phyloP scores from a whole-genome alignment of 2,888 invertebrate genomes.

The Drosophila leonis region DNA sequence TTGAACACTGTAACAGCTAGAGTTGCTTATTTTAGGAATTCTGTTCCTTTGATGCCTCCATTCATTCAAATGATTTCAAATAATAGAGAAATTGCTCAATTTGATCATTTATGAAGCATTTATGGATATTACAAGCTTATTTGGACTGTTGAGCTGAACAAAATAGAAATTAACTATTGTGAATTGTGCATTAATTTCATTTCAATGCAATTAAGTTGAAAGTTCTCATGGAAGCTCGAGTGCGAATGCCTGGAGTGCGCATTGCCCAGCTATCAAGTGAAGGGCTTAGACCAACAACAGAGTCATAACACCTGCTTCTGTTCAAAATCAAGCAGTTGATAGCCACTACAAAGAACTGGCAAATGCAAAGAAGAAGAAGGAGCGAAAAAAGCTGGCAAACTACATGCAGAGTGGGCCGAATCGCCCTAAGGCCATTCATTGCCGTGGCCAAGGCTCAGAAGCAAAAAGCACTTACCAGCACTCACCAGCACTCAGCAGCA shows the following conservation, averaged over 20 bases:
- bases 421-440: slow-evolving; percentile 14
- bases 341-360: slow-evolving; percentile 2
- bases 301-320: background rate
- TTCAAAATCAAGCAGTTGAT: background rate
- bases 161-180: background rate
- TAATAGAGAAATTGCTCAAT: background rate
- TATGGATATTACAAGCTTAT: background rate
- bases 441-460: slow-evolving; percentile 11
- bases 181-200: no score
- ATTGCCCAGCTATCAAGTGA: background rate
- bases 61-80: background rate
- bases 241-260: background rate
- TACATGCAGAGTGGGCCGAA: slow-evolving; percentile 2
- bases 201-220: background rate
- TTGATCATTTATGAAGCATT: background rate
- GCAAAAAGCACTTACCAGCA: slow-evolving; percentile 43
- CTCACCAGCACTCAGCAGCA: slow-evolving; percentile 43
- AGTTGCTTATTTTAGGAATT: no score
- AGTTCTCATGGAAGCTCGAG: background rate
- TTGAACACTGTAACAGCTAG: no score
- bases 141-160: background rate
- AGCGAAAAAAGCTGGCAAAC: background rate
- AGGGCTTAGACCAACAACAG: background rate
- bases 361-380: background rate
- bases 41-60: no score